Base-by-base conservation (phyloP, 2,113 vertebrate species). In the Boulengeromyrus knoepffleri region DNA sequence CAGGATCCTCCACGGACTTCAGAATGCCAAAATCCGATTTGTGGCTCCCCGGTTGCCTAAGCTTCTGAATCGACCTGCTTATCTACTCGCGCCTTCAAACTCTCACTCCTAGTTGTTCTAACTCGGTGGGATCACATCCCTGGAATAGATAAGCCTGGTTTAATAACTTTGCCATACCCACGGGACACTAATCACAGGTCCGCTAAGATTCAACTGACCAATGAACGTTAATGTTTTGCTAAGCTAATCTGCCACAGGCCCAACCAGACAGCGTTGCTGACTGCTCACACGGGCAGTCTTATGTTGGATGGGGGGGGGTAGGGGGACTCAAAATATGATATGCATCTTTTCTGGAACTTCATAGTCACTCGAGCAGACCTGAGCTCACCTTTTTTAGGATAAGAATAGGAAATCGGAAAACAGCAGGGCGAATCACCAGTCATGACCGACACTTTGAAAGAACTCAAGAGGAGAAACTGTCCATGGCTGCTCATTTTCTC, bases 1-100 rank as follows among this genome's bases (percentile, higher is more conserved):
- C 91, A 91, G 91, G 91, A 92, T 93, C 91, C 93, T 93, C 93
- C 85, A 91, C 91, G 36, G 91, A 89, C 90, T 91, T 74, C 91
- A 85, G 89, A 87, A 90, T 90, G 89, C 24, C 31, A 85, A 85
- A 89, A 85, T 85, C 89, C 89, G 83, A 85, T 84, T 13, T 70
- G 56, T 46, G 46, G 46, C 45, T 77, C 46, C 46, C 62, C 50
- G 84, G 56, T 88, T 91, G 90, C 92, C 93, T 94, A 89, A 94
- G 92, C 92, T 92, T 50, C 31, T 52, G 31, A 50, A 89, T 89
- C 88, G 21, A 39, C 74, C 46, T 53, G 70, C 74, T 53, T 84
- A 56, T 83, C 49, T 84, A 74, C 47, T 52, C 77, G 4, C 2
- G 19, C 27, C 74, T 80, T 77, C 13, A n/a, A 50, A 89, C n/a